Evolutionary conservation across 2,888 invertebrate species (phyloP).

Genomic region (Acanthacorydalis orientalis): DNA sequence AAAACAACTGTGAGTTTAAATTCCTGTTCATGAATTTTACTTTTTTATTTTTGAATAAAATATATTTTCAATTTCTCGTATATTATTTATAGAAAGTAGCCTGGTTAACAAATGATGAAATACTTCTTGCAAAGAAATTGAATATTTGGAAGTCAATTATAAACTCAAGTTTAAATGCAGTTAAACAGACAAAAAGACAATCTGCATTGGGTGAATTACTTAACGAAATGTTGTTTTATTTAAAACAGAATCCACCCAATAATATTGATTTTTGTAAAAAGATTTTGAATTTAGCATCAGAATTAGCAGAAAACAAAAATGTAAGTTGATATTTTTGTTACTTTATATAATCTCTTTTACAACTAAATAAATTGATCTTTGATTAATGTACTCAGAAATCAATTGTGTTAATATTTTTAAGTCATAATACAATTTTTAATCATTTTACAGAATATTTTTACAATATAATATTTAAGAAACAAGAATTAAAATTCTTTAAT

Average conservation of each 20-base stretch:
- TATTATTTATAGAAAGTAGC: constrained; percentile 8
- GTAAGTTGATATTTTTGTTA: background rate
- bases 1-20: background rate
- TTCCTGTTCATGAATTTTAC: background rate
- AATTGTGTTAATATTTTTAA: too few species aligned
- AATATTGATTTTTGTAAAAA: constrained; percentile 2
- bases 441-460: too few species aligned
- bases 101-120: constrained; percentile 9
- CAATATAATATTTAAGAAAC: too few species aligned
- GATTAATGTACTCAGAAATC: background rate
- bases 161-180: constrained; percentile 17
- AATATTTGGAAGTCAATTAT: constrained; percentile 19
- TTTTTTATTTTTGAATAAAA: constrained; percentile 6
- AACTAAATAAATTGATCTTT: too few species aligned
- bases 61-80: too few species aligned
- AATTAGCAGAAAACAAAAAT: background rate
- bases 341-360: background rate
- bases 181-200: constrained; percentile 18
- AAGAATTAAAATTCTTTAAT: too few species aligned
- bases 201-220: constrained; percentile 12
- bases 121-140: constrained; percentile 11
- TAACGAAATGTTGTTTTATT: constrained; percentile 15
- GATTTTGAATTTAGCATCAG: constrained; percentile 1
- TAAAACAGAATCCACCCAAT: constrained; percentile 11
- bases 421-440: too few species aligned